Conservation (phyloP, 1,140 invertebrate genomes). For the Hycleus cichorii region DNA sequence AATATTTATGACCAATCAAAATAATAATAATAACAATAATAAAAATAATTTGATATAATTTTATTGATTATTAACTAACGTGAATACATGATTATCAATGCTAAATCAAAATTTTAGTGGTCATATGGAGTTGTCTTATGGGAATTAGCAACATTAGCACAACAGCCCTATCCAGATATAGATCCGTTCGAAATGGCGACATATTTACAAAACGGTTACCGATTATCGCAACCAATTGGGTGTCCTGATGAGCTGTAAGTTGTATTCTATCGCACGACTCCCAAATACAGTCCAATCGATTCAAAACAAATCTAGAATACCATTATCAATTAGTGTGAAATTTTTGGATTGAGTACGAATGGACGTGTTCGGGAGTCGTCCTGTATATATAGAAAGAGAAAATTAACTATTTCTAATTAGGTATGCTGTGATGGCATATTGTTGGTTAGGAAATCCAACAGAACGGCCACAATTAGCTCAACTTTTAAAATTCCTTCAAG, state of each 20-base stretch:
- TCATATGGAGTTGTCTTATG: constrained; percentile 88
- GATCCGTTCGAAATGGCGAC: constrained; percentile 86
- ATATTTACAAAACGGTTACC: constrained; percentile 80
- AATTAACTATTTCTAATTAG: constrained; percentile 44
- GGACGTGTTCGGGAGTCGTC: neutral
- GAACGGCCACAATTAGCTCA: constrained; percentile 79
- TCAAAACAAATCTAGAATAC: no score
- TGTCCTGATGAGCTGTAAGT: constrained; percentile 93
- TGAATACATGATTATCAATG: neutral
- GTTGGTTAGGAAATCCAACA: constrained; percentile 72
- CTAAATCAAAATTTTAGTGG: constrained; percentile 59
- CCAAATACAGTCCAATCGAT: no score
- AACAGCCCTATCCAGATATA: constrained; percentile 81
- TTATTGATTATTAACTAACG: no score
- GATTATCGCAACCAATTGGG: constrained; percentile 82
- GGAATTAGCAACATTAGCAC: constrained; percentile 86
- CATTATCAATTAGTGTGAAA: no score
- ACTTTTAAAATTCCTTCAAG: constrained; percentile 76
- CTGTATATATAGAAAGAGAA: neutral
- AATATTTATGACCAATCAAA: no score
- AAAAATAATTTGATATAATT: no score
- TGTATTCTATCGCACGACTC: neutral
- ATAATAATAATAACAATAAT: no score
- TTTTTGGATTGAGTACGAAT: no score
- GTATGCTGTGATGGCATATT: constrained; percentile 86